These are phyloP conservation scores for Drosophila nr. medialis DNA, from an alignment of 2,888 invertebrate genomes.

Conservation along the genomic window DNA sequence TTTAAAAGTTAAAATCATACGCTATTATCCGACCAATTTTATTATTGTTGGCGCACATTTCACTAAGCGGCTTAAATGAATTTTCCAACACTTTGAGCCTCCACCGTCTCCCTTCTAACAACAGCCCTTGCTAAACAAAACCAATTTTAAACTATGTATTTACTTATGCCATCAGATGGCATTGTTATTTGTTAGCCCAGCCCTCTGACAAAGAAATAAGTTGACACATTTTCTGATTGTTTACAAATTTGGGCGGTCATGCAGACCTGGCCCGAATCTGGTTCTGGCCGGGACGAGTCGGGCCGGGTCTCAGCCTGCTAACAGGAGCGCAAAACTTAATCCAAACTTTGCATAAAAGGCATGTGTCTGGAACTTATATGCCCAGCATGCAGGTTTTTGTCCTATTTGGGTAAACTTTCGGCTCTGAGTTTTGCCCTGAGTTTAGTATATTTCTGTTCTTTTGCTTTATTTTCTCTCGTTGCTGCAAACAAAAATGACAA, in stretches of 20 bases:
- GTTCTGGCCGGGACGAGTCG: slow-evolving; percentile 6
- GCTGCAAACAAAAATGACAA: slow-evolving; percentile 60
- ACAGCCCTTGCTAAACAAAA: slow-evolving; percentile 32
- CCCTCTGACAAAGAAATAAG: slow-evolving; percentile 61
- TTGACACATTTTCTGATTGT: slow-evolving; percentile 78
- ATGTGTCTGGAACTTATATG: slow-evolving; percentile 72
- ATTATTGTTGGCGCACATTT: slow-evolving; percentile 70
- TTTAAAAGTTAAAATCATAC: slow-evolving; percentile 62
- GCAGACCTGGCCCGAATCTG: slow-evolving; percentile 32
- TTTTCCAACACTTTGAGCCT: slow-evolving; percentile 54
- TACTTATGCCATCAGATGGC: slow-evolving; percentile 71
- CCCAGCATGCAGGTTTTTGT: slow-evolving; percentile 56
- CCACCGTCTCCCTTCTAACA: not conserved
- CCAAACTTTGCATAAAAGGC: slow-evolving; percentile 77
- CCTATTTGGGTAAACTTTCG: slow-evolving; percentile 57
- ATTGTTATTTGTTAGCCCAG: slow-evolving; percentile 58
- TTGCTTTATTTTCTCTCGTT: slow-evolving; percentile 10
- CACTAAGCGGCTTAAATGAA: slow-evolving; percentile 73
- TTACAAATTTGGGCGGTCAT: slow-evolving; percentile 75
- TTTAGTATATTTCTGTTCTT: slow-evolving; percentile 39
- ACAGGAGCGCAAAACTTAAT: slow-evolving; percentile 66
- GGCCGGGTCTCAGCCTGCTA: slow-evolving; percentile 25
- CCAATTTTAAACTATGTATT: slow-evolving; percentile 78
- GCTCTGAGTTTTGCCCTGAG: slow-evolving; percentile 22
- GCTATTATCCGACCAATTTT: slow-evolving; percentile 60